Evolutionary conservation across 2,888 invertebrate species (phyloP).

Genomic region (Coecobrya sp.): DNA sequence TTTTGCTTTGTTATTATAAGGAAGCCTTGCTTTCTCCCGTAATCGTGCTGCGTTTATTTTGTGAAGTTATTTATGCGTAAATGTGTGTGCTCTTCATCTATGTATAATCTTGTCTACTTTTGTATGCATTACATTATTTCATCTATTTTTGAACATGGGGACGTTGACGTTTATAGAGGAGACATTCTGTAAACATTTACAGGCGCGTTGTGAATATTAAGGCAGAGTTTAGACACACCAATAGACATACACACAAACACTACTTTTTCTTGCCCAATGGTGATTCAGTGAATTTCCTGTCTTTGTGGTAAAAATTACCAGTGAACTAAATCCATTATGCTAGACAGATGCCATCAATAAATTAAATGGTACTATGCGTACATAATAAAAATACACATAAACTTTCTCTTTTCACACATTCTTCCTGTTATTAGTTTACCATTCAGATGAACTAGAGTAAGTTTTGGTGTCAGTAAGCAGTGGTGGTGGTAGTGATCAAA

Average conservation of each 20-base stretch:
- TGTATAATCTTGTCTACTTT: neutral
- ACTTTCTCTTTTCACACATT: neutral
- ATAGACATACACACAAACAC: neutral
- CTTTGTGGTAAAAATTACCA: neutral
- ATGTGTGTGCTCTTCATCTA: neutral
- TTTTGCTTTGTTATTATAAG: neutral
- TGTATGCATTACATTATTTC: neutral
- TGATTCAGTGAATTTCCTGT: neutral
- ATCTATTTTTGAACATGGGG: neutral
- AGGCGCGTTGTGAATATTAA: no score
- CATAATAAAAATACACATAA: neutral
- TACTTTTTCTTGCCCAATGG: neutral
- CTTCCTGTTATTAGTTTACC: neutral
- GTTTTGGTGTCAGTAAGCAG: neutral
- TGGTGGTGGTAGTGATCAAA: slow-evolving; percentile 50
- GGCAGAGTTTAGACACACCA: no score
- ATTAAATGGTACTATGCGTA: neutral
- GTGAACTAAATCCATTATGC: slow-evolving; percentile 1
- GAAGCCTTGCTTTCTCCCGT: neutral
- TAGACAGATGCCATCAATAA: neutral
- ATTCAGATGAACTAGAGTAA: neutral
- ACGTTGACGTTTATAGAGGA: neutral
- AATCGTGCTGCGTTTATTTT: neutral
- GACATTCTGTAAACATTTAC: no score
- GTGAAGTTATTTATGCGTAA: slow-evolving; percentile 8